Evolutionary conservation across 1,140 invertebrate species (phyloP).

Genomic region (Nasonia longicornis): DNA sequence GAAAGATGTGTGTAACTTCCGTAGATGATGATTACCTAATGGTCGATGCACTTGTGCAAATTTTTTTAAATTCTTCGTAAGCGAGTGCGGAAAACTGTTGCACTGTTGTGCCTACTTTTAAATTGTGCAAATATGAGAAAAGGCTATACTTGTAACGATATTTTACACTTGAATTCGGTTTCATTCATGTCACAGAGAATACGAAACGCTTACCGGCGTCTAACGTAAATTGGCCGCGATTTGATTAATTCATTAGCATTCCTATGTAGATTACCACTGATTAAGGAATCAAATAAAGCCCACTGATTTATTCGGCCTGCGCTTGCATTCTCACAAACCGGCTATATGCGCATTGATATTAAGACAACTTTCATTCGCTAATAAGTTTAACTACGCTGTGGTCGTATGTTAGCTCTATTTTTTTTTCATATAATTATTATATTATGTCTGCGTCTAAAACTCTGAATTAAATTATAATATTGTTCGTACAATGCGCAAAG

Average conservation of each 20-base stretch:
- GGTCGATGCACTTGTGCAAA: too few relatives aligned
- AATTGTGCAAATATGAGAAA: too few relatives aligned
- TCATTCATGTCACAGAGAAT: not conserved
- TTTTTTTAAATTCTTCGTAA: too few relatives aligned
- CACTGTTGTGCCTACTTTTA: too few relatives aligned
- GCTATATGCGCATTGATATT: not conserved
- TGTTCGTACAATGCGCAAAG: not conserved
- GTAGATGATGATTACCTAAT: too few relatives aligned
- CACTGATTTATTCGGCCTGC: not conserved
- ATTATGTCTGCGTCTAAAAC: not conserved
- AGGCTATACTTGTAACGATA: too few relatives aligned
- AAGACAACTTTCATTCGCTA: not conserved
- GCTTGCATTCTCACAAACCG: not conserved
- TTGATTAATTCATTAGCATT: slow-evolving; percentile 4
- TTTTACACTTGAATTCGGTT: too few relatives aligned
- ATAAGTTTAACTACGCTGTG: not conserved
- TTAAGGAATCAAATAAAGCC: not conserved
- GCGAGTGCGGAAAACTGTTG: too few relatives aligned
- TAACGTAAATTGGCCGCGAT: slow-evolving; percentile 3
- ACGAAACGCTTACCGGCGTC: not conserved
- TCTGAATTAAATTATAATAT: too few relatives aligned
- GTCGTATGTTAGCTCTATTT: too few relatives aligned
- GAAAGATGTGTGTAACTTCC: too few relatives aligned
- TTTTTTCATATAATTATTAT: too few relatives aligned
- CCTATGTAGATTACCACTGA: not conserved